Evolutionary conservation across 2,113 vertebrate species (phyloP).

Genomic region (Notothenia rossii): DNA sequence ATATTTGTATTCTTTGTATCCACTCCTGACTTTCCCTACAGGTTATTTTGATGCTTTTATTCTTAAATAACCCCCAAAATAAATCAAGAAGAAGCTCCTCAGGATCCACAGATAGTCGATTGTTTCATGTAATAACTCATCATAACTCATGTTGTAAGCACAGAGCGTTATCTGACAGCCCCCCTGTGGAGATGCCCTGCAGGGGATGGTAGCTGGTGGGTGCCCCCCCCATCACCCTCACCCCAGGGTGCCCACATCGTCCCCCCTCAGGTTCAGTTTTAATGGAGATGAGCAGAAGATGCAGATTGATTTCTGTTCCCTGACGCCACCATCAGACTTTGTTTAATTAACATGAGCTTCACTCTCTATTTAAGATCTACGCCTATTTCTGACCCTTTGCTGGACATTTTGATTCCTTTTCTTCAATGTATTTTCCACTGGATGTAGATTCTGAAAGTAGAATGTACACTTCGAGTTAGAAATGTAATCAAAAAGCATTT

Average conservation of each 20-base stretch:
- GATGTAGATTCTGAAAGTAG: no score
- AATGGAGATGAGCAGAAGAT: constrained; percentile 73
- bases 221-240: not conserved
- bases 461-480: no score
- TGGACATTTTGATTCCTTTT: no score
- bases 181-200: not conserved
- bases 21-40: no score
- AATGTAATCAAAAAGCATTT: no score
- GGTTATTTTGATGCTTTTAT: not conserved
- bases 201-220: not conserved
- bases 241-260: constrained; percentile 27
- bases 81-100: not conserved
- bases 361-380: no score
- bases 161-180: not conserved
- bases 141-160: not conserved
- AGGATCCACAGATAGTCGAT: not conserved
- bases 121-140: constrained; percentile 44
- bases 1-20: no score
- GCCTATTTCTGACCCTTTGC: no score
- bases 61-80: not conserved
- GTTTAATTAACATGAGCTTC: no score
- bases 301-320: constrained; percentile 5
- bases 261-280: constrained; percentile 77
- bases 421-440: no score
- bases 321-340: no score